Conservation (phyloP, 2,113 vertebrate species). For the Haemorhous mexicanus region DNA sequence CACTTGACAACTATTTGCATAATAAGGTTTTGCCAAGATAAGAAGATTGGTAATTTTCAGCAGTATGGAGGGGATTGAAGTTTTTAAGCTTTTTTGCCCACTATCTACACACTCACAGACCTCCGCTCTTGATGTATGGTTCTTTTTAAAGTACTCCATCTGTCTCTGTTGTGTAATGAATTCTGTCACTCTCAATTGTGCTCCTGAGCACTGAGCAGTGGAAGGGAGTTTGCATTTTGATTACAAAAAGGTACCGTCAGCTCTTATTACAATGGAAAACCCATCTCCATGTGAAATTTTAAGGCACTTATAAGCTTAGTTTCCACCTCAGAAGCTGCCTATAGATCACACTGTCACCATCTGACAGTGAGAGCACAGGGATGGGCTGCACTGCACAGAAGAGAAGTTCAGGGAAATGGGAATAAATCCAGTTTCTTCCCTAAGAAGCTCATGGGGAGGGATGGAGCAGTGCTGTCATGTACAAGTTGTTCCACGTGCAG, state of each 20-base stretch:
- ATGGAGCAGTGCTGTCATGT: not conserved
- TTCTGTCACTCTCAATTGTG: constrained; percentile 73
- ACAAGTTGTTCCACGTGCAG: not conserved
- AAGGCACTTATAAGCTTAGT: constrained; percentile 65
- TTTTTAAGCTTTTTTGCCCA: constrained; percentile 52
- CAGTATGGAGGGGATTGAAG: constrained; percentile 40
- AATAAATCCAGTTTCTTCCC: constrained; percentile 15
- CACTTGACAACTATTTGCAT: constrained; percentile 65
- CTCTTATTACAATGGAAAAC: constrained; percentile 65
- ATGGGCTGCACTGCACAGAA: not conserved
- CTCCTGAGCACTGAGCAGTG: constrained; percentile 28
- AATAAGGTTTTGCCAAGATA: constrained; percentile 66
- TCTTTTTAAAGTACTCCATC: constrained; percentile 62
- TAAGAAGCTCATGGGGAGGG: constrained; percentile 26
- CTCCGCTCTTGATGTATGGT: constrained; percentile 45
- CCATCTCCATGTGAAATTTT: constrained; percentile 53
- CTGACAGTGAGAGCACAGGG: constrained; percentile 13
- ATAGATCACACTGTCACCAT: constrained; percentile 32
- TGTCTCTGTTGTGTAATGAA: constrained; percentile 64
- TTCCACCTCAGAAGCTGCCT: not conserved
- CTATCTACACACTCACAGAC: constrained; percentile 57
- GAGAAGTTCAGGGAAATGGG: not conserved
- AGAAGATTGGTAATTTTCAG: constrained; percentile 70
- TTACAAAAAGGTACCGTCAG: constrained; percentile 65
- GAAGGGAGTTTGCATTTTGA: constrained; percentile 64